Evolutionary conservation across 2,113 vertebrate species (phyloP), one percentile per base, ranked within the genome.

Genomic region (Pteronura brasiliensis): DNA sequence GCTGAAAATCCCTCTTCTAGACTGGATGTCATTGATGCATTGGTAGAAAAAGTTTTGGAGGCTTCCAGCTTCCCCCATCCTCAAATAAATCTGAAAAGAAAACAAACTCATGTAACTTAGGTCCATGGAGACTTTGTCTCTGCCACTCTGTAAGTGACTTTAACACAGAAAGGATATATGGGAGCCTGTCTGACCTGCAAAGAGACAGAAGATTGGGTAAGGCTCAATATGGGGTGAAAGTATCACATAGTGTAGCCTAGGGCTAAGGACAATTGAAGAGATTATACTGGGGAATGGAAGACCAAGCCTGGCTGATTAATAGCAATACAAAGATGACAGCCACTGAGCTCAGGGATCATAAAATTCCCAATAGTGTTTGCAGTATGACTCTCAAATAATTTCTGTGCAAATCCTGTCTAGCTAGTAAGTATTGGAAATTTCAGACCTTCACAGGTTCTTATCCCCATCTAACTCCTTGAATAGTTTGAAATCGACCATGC

Each of bases 1-100:
- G 52, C 49, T 79, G 47, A 86, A 95, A 90, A 39, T 81, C 20
- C 49, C 39, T 96, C 63, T 67, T 95, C 18, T 87, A 42, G 13
- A 83, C 44, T 95, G 71, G 14, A 90, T 96, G 69, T 49, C 84
- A 93, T 76, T 96, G 80, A 94, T 94, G 63, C 86, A 85, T 94
- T 92, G 85, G 42, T 74, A 92, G 67, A 81, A 94, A 96, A 90
- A 92, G 9, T 13, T 79, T 84, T 85, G 81, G 39, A 96, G 49
- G 61, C 14, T 88, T 92, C 63, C 27, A 97, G 44, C 31, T 89
- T 44, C 23, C 17, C 17, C 27, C 15, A 57, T 18, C 59, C 34
- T 80, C n/a, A 87, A 95, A 95, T 71, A 94, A 95, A 86, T 96
- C 65, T 59, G 63, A 97, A 97, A 86, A 84, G 80, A 86, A 97